Percentiles rank a stretch among this genome's conserved stretches.
Evolutionary conservation across 1,140 invertebrate genomes (phyloP).

Genomic region (Zaprionus camerounensis): DNA sequence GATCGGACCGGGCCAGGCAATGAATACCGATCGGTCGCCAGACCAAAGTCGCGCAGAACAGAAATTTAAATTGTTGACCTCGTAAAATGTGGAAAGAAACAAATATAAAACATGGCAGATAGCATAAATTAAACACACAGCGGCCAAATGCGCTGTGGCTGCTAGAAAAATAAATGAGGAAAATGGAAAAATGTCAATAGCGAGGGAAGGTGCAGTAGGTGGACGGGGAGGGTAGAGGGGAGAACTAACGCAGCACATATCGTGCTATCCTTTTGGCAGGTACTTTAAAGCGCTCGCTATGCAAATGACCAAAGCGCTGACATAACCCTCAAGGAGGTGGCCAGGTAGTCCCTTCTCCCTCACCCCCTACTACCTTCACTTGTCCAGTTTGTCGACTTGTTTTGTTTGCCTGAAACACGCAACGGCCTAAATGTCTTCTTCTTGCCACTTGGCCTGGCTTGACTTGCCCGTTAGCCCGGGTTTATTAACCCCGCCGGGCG

Average conservation of each 20-base stretch:
- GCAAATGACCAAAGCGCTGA: constrained; percentile 64
- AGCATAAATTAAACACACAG: constrained; percentile 64
- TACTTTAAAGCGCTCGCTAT: constrained; percentile 50
- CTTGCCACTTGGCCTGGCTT: constrained; percentile 23
- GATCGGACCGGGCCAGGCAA: constrained; percentile 6
- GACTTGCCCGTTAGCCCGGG: constrained; percentile 26
- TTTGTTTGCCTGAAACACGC: constrained; percentile 70
- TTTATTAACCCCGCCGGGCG: constrained; percentile 71
- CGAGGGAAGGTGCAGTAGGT: background rate
- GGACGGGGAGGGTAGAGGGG: constrained; percentile 10
- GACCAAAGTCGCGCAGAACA: constrained; percentile 34
- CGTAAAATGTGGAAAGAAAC: constrained; percentile 53
- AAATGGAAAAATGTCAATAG: constrained; percentile 47
- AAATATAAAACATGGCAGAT: constrained; percentile 41
- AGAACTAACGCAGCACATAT: constrained; percentile 1
- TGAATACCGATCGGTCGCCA: constrained; percentile 23
- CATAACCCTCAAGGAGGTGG: constrained; percentile 11
- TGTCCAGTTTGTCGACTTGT: constrained; percentile 2
- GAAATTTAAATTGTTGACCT: constrained; percentile 76
- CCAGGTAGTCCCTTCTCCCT: background rate
- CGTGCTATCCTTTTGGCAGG: constrained; percentile 37
- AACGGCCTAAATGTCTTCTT: constrained; percentile 56
- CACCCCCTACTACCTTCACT: background rate
- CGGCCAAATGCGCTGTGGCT: constrained; percentile 56
- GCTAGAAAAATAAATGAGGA: constrained; percentile 74